These are phyloP conservation scores for Andrena haemorrhoa DNA, from an alignment of 2,888 invertebrate genomes.

Conservation along the genomic window DNA sequence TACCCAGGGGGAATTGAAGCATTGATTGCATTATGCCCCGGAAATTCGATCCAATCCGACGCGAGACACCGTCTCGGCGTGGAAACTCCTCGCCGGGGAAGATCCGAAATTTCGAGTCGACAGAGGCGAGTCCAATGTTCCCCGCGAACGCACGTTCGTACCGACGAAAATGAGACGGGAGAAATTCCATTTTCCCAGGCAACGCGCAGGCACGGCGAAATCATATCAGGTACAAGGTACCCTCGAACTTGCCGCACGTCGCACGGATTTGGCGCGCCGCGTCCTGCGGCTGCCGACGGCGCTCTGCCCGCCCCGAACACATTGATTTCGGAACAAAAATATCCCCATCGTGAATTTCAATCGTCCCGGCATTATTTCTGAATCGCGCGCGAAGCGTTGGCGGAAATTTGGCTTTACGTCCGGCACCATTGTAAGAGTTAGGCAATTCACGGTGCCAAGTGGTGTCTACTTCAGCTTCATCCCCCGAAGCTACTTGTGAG, in stretches of 20 bases:
- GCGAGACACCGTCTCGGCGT: not conserved
- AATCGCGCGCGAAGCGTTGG: not conserved
- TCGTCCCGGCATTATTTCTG: constrained; percentile 4
- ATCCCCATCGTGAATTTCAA: constrained; percentile 47
- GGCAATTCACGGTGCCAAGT: not conserved
- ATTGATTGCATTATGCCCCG: not conserved
- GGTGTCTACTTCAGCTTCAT: not conserved
- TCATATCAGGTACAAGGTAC: constrained; percentile 55
- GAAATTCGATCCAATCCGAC: not conserved
- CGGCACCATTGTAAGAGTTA: not conserved
- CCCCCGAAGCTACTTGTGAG: not conserved
- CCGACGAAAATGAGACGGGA: constrained; percentile 41
- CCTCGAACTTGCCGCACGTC: constrained; percentile 55
- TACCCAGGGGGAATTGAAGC: not conserved
- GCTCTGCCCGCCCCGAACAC: constrained; percentile 25
- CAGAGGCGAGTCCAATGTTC: constrained; percentile 2
- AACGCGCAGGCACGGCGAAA: constrained; percentile 28
- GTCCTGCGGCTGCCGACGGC: constrained; percentile 45
- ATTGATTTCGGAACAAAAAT: constrained; percentile 62
- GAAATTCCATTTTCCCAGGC: constrained; percentile 60
- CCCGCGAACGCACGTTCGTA: constrained; percentile 29
- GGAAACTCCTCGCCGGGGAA: not conserved
- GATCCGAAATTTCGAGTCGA: constrained; percentile 18
- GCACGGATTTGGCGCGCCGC: constrained; percentile 58
- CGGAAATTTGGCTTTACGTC: not conserved